phyloP scores from a whole-genome alignment of 2,113 vertebrate genomes.

The Halichoeres trimaculatus region DNA sequence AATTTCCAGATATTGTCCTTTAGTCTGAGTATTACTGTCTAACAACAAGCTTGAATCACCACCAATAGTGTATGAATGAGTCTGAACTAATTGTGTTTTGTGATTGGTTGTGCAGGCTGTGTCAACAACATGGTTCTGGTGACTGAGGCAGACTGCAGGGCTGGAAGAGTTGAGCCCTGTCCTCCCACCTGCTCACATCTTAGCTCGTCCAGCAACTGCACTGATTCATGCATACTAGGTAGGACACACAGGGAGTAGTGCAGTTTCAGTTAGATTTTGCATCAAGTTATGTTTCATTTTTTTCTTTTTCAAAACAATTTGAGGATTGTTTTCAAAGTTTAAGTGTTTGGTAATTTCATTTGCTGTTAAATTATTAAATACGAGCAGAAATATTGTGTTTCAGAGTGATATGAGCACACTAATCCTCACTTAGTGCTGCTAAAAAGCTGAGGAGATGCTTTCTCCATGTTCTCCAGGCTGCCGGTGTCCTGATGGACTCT shows the following conservation, averaged over 20 bases:
- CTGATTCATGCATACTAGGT: slow-evolving; percentile 83
- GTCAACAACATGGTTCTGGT: slow-evolving; percentile 79
- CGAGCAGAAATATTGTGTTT: too few species aligned
- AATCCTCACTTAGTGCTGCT: neutral
- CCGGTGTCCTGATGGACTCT: slow-evolving; percentile 83
- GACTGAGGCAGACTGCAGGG: slow-evolving; percentile 78
- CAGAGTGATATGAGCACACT: neutral
- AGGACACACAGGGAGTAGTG: slow-evolving; percentile 3
- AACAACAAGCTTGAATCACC: neutral
- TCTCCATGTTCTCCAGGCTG: slow-evolving; percentile 81
- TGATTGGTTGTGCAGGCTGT: slow-evolving; percentile 79
- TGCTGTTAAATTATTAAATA: too few species aligned
- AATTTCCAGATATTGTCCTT: too few species aligned
- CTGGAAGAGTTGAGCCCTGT: slow-evolving; percentile 77
- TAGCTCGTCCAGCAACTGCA: slow-evolving; percentile 78
- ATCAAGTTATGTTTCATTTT: too few species aligned
- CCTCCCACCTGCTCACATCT: slow-evolving; percentile 85
- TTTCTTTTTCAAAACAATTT: too few species aligned
- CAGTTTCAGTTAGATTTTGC: neutral
- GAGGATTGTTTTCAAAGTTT: too few species aligned
- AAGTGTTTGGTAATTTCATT: too few species aligned
- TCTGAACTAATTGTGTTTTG: neutral
- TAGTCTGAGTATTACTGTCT: too few species aligned
- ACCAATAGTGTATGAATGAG: neutral
- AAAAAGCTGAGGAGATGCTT: neutral